Conservation (phyloP, 1,140 invertebrate genomes). For the Samia ricini region DNA sequence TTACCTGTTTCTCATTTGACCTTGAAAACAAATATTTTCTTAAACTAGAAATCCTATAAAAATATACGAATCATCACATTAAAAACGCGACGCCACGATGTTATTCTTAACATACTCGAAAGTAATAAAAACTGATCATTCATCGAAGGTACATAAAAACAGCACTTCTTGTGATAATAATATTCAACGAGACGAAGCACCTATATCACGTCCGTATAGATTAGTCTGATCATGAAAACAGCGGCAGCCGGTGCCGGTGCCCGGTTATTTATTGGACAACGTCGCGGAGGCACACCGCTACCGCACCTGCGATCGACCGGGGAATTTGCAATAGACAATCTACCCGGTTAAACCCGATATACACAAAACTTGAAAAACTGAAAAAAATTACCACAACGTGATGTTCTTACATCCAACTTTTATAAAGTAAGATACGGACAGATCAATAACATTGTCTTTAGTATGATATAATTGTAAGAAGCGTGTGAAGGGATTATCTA, state of each 20-base stretch:
- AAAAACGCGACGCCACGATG: too few species aligned
- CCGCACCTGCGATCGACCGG: slow-evolving; percentile 19
- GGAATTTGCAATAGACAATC: slow-evolving; percentile 19
- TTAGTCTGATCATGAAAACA: slow-evolving; percentile 24
- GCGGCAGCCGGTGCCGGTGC: slow-evolving; percentile 12
- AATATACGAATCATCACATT: too few species aligned
- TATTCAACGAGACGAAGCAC: slow-evolving; percentile 6
- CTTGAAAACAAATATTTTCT: too few species aligned
- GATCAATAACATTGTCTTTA: too few species aligned
- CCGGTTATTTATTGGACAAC: background rate
- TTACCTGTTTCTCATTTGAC: too few species aligned
- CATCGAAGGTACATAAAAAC: background rate
- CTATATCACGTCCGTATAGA: slow-evolving; percentile 17
- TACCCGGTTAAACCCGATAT: background rate
- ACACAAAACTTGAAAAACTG: slow-evolving; percentile 1
- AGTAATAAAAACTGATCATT: too few species aligned
- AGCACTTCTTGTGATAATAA: slow-evolving; percentile 4
- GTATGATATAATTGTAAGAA: too few species aligned
- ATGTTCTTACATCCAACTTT: background rate
- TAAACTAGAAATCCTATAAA: too few species aligned
- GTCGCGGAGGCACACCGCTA: slow-evolving; percentile 6
- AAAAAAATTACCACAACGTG: background rate
- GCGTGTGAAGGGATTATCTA: too few species aligned
- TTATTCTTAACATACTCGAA: too few species aligned
- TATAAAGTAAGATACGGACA: too few species aligned